Conservation (phyloP, 2,888 invertebrate genomes). For the Hesperia comma region DNA sequence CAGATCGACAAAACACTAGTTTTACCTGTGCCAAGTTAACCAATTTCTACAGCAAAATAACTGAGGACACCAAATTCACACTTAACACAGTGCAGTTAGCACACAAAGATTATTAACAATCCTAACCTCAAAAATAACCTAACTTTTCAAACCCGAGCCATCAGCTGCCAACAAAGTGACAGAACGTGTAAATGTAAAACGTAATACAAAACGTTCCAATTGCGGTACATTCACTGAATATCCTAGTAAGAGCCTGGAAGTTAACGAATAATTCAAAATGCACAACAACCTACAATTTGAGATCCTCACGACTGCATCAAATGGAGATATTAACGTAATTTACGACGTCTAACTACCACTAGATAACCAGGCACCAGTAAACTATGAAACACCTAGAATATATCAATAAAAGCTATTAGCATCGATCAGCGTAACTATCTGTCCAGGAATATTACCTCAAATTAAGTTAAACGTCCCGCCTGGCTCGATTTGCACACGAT, state of each 20-base stretch:
- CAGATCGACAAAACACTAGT: not conserved
- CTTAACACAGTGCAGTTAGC: not conserved
- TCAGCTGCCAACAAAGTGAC: constrained; percentile 32
- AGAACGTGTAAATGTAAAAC: constrained; percentile 23
- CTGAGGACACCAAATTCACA: not conserved
- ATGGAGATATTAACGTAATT: constrained; percentile 72
- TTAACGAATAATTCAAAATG: constrained; percentile 73
- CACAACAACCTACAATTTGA: constrained; percentile 67
- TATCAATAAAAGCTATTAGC: constrained; percentile 82
- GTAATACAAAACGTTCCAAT: constrained; percentile 1
- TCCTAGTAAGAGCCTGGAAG: constrained; percentile 49
- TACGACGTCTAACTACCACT: constrained; percentile 63
- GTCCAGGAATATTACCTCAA: constrained; percentile 68
- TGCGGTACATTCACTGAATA: constrained; percentile 14
- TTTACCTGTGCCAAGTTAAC: not conserved
- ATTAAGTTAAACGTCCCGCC: constrained; percentile 71
- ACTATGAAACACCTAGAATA: constrained; percentile 70
- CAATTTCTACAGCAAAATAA: too few species aligned
- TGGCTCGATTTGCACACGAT: constrained; percentile 49
- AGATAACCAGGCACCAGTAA: constrained; percentile 53
- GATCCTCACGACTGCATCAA: constrained; percentile 66
- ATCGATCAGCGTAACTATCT: constrained; percentile 77
- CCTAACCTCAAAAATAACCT: constrained; percentile 35
- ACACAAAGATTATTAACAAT: not conserved
- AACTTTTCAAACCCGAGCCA: not conserved